Evolutionary conservation across 2,113 vertebrate species (phyloP).

Genomic region (Aviceda subcristata): DNA sequence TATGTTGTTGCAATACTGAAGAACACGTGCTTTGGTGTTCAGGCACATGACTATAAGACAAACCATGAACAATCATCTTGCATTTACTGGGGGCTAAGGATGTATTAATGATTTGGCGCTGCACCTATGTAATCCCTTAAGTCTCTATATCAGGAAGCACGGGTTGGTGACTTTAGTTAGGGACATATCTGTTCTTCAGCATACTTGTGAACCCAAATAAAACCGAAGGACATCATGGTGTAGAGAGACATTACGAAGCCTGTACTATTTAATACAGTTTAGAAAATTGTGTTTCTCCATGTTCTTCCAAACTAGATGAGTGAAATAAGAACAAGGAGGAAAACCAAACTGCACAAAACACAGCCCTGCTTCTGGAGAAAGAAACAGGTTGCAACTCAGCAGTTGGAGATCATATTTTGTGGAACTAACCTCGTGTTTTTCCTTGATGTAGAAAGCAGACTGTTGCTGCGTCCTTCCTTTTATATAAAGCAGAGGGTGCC

Average conservation of each 20-base stretch:
- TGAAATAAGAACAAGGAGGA: not conserved
- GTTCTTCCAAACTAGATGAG: not conserved
- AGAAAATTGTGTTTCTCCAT: not conserved
- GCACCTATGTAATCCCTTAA: not conserved
- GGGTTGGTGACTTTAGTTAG: not conserved
- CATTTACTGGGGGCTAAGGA: not conserved
- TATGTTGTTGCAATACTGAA: not conserved
- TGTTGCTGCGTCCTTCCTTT: not conserved
- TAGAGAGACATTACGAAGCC: not conserved
- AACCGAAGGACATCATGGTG: not conserved
- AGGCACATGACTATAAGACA: not conserved
- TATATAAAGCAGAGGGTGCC: not conserved
- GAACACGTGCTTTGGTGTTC: not conserved
- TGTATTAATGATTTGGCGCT: not conserved
- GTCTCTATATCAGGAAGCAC: not conserved
- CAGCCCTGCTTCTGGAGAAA: not conserved
- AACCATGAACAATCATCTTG: not conserved
- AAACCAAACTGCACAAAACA: not conserved
- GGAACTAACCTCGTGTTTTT: accelerated
- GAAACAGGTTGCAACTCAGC: not conserved
- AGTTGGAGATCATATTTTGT: not conserved
- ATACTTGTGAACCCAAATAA: not conserved
- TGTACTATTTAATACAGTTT: not conserved
- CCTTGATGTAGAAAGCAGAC: not conserved
- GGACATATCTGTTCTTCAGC: not conserved